Percentiles rank a stretch among this genome's conserved stretches.
phyloP scores from a whole-genome alignment of 2,113 vertebrate species.

The Psittacula cyanocephala region DNA sequence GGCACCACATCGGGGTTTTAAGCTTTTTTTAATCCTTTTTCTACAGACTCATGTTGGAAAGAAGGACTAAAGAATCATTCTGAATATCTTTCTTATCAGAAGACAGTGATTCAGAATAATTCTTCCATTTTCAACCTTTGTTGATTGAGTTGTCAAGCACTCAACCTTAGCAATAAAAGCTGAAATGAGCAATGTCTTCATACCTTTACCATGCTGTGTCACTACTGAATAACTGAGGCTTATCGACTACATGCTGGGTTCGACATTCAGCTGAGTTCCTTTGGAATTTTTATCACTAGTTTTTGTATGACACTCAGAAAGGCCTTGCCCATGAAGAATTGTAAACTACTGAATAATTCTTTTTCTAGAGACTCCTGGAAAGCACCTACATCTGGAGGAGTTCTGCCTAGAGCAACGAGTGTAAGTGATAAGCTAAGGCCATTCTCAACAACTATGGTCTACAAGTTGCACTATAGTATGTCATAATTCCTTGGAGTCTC shows the following conservation, averaged over 20 bases:
- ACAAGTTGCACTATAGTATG: neutral
- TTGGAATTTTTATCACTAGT: conserved; percentile 34
- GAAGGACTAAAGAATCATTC: conserved; percentile 29
- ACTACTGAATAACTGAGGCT: conserved; percentile 47
- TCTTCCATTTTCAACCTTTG: conserved; percentile 42
- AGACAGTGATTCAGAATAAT: conserved; percentile 27
- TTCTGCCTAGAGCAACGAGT: neutral
- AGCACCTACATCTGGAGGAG: neutral
- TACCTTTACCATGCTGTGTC: conserved; percentile 45
- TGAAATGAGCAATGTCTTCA: conserved; percentile 56
- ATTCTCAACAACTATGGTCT: accelerated
- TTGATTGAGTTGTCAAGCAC: conserved; percentile 59
- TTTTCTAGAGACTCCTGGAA: neutral
- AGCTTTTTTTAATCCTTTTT: neutral
- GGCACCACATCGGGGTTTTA: neutral
- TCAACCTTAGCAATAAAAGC: conserved; percentile 16
- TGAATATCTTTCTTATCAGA: conserved; percentile 39
- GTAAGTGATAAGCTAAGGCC: neutral
- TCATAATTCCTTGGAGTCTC: neutral
- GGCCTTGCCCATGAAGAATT: neutral
- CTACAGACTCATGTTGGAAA: neutral
- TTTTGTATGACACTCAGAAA: conserved; percentile 6
- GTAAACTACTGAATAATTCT: neutral
- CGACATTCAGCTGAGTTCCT: neutral
- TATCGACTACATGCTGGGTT: conserved; percentile 40